These are phyloP conservation scores for Ectropis crepuscularia DNA, from an alignment of 2,888 invertebrate genomes.

Conservation along the genomic window DNA sequence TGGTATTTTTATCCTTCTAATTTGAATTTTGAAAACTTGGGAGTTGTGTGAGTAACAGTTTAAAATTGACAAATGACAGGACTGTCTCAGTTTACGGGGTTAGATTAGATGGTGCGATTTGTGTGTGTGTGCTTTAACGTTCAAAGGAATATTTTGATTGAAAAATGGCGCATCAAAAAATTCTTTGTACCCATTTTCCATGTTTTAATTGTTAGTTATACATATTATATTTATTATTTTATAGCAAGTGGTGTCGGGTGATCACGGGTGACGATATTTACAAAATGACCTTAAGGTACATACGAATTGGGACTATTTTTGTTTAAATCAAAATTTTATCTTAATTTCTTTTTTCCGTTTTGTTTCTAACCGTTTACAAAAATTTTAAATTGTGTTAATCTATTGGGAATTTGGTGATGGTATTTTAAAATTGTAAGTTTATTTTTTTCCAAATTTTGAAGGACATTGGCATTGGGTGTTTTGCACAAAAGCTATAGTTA, in stretches of 20 bases:
- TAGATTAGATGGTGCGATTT: neutral
- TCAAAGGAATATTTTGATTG: neutral
- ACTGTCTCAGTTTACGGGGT: neutral
- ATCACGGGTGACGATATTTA: conserved; percentile 91
- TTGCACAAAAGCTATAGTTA: conserved; percentile 45
- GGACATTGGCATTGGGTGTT: conserved; percentile 32
- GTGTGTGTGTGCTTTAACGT: neutral
- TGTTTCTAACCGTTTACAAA: conserved; percentile 41
- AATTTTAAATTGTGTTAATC: conserved; percentile 43
- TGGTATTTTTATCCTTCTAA: too few species aligned
- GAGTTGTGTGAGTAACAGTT: too few species aligned
- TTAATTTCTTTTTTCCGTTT: conserved; percentile 35
- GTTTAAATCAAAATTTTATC: conserved; percentile 41
- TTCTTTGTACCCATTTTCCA: neutral
- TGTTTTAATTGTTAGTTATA: conserved; percentile 26
- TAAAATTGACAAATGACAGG: neutral
- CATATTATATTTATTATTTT: conserved; percentile 56
- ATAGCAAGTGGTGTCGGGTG: conserved; percentile 84
- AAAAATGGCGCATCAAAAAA: neutral
- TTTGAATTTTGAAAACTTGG: too few species aligned
- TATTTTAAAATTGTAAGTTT: conserved; percentile 18
- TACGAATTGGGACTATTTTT: conserved; percentile 36
- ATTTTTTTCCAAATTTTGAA: conserved; percentile 30
- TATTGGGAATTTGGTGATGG: conserved; percentile 46
- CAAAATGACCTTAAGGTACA: conserved; percentile 91